Evolutionary conservation across 2,797 vertebrate species (phyloP).

Genomic region (Siniperca scherzeri): DNA sequence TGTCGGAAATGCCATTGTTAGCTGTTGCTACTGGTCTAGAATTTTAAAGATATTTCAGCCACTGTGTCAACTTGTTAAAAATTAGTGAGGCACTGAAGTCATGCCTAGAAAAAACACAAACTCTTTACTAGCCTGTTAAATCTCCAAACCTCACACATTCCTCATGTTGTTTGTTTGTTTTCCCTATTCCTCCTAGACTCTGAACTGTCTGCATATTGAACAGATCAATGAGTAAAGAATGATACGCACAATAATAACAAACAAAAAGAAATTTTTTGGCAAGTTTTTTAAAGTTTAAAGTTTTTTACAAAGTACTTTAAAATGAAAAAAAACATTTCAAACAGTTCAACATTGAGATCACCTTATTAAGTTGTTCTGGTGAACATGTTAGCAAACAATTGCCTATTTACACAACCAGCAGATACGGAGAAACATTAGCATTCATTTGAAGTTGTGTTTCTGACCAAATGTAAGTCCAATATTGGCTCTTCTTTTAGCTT

Average conservation of each 20-base stretch:
- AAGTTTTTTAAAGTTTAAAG: no score
- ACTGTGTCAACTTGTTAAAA: constrained; percentile 33
- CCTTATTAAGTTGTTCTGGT: background rate
- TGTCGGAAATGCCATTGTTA: background rate
- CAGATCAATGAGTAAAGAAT: background rate
- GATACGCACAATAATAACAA: background rate
- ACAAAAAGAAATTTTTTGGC: background rate
- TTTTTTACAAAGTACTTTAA: background rate
- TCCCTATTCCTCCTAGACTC: background rate
- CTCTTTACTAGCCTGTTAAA: constrained; percentile 40
- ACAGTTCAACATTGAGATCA: background rate
- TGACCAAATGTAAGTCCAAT: background rate
- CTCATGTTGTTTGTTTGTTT: constrained; percentile 28
- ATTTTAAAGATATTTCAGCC: constrained; percentile 26
- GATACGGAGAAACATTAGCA: background rate
- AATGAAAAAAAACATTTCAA: background rate
- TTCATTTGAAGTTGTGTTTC: background rate
- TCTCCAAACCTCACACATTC: constrained; percentile 45
- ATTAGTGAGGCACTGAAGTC: constrained; percentile 12
- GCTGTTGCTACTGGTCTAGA: background rate
- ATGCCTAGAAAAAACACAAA: constrained; percentile 27
- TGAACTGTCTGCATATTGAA: background rate
- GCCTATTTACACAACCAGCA: no score
- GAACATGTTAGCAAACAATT: background rate
- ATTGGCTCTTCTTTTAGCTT: background rate